Base-by-base conservation (phyloP, 2,888 invertebrate species). In the Cheilosia vulpina region DNA sequence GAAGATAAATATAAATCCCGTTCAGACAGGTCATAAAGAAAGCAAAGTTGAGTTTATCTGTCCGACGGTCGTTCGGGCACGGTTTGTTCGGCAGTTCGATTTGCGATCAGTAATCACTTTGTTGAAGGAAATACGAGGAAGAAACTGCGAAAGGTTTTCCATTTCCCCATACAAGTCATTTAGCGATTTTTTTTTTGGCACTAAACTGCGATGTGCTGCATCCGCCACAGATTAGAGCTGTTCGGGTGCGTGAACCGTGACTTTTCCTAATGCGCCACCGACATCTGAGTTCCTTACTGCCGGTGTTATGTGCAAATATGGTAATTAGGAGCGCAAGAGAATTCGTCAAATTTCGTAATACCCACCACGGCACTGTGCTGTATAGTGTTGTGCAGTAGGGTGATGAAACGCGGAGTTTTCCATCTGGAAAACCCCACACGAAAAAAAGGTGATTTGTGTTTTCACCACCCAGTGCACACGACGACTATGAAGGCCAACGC, bases 381-480 rank as follows among this genome's bases (percentile, higher is more conserved):
- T 17, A 13, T 38, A 15, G 45, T 21, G 21, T 31, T 47, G 21
- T 21, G 41, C 53, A 27, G 58, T 21, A 55, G 65, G 60, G 50
- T 84, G 84, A 84, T 79, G 84, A 79, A 84, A 84, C 38, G 79
- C 27, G 19, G 55, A 75, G 60, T 80, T 79, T 80, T 84, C 52
- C 84, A 84, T 66, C 79, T 84, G 84, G 79, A 84, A 79, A 84
- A 60, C 55, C 60, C 53, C 47, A 71, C 75, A 75, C 62, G 68
- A 75, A 53, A 73, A 81, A 80, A 79, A 38, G 38, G 84, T 84
- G 84, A 84, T 84, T 84, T 84, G 84, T 84, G 75, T 79, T 71
- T 84, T 84, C 60, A 84, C 84, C 71, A 84, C 80, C 75, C 65
- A 84, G 75, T 80, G 84, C 79, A 80, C 84, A 84, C 75, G n/a